phyloP scores from a whole-genome alignment of 64 coral and sea anemone species.

The Stylophora pistillata region DNA sequence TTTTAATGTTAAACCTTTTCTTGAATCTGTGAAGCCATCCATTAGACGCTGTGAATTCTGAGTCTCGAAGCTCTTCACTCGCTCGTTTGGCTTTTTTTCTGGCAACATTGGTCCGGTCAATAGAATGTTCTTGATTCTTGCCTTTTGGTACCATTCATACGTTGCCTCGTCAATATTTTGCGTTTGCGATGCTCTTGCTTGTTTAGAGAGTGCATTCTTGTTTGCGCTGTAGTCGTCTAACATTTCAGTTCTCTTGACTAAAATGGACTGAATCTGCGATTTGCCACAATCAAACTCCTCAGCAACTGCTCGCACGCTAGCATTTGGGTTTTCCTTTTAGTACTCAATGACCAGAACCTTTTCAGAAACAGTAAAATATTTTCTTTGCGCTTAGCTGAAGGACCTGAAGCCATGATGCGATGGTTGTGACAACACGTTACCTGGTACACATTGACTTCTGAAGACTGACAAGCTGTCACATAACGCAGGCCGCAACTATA shows the following conservation, averaged over 20 bases:
- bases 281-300: constrained; percentile 55
- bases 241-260: constrained; percentile 18
- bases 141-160: constrained; percentile 56
- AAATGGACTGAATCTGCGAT: constrained; percentile 20
- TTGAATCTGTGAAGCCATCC: constrained; percentile 31
- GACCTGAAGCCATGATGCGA: constrained; percentile 24
- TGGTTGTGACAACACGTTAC: constrained; percentile 22
- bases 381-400: constrained; percentile 15
- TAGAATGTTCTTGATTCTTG: constrained; percentile 34
- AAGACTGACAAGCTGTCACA: too few species aligned
- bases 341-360: constrained; percentile 52
- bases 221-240: constrained; percentile 26
- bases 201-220: neutral
- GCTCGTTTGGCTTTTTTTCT: constrained; percentile 31
- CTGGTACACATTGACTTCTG: too few species aligned
- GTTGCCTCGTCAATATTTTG: constrained; percentile 39
- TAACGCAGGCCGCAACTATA: too few species aligned
- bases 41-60: constrained; percentile 26
- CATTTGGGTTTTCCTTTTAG: constrained; percentile 56
- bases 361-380: too few species aligned
- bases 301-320: constrained; percentile 45
- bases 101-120: constrained; percentile 17
- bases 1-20: constrained; percentile 21
- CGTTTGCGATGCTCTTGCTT: constrained; percentile 7
- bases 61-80: constrained; percentile 11